A percentile compares a stretch with the other conserved stretches of the same genome.
phyloP scores from a whole-genome alignment of 2,888 invertebrate genomes.

The Polyommatus iphigenia region DNA sequence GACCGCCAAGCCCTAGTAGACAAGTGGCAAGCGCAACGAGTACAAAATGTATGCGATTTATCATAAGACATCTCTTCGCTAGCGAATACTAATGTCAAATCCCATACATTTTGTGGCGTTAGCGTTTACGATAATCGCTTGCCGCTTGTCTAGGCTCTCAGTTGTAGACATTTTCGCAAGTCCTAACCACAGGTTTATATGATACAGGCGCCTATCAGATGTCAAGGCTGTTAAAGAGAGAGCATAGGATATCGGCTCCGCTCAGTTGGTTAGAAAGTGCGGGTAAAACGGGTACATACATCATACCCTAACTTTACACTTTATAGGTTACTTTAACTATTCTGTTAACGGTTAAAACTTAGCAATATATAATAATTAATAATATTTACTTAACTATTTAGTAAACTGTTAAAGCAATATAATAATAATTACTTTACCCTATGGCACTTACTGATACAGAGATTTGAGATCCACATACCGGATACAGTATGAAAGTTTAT shows the following conservation, averaged over 20 bases:
- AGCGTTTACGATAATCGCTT: too few species aligned
- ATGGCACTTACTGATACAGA: background rate
- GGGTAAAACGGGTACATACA: constrained; percentile 44
- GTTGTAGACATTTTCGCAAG: constrained; percentile 7
- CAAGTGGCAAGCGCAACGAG: too few species aligned
- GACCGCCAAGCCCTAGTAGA: too few species aligned
- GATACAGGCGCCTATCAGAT: constrained; percentile 36
- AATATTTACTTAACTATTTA: background rate
- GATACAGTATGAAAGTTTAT: too few species aligned
- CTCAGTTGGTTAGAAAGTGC: constrained; percentile 47
- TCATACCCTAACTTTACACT: constrained; percentile 37
- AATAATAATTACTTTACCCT: background rate
- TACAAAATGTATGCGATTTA: too few species aligned
- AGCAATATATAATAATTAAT: too few species aligned
- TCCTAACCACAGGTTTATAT: constrained; percentile 27
- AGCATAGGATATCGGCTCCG: constrained; percentile 44
- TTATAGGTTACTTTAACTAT: constrained; percentile 32
- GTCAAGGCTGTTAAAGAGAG: constrained; percentile 42
- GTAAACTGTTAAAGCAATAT: background rate
- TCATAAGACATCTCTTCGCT: too few species aligned
- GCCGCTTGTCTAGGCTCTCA: too few species aligned
- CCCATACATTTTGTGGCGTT: too few species aligned
- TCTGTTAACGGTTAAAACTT: background rate
- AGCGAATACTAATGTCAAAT: too few species aligned
- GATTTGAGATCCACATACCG: too few species aligned